These are phyloP conservation scores for Slavum lentiscoides DNA, from an alignment of 2,888 invertebrate species.

Conservation along the genomic window DNA sequence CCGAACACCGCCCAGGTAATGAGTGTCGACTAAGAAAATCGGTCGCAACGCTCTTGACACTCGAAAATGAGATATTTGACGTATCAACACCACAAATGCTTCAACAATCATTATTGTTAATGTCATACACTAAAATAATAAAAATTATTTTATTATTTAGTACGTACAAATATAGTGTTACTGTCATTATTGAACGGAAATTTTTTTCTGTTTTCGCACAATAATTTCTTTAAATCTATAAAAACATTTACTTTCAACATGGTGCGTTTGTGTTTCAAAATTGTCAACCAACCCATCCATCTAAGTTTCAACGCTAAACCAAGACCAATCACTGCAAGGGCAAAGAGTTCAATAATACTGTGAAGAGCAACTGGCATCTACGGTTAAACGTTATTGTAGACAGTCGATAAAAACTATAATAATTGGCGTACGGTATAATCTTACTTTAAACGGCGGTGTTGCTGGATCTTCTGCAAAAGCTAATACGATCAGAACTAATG, in stretches of 20 bases:
- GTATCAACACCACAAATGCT: conserved; percentile 75
- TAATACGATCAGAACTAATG: conserved; percentile 72
- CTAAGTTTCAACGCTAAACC: conserved; percentile 78
- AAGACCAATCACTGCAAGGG: conserved; percentile 74
- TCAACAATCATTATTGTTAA: conserved; percentile 80
- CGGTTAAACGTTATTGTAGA: conserved; percentile 56
- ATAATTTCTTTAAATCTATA: too few relatives aligned
- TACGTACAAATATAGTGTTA: background rate
- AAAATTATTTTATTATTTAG: background rate
- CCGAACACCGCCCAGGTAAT: conserved; percentile 68
- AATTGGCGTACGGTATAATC: conserved; percentile 10
- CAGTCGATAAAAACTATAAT: background rate
- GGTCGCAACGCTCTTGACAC: conserved; percentile 84
- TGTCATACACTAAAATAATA: conserved; percentile 68
- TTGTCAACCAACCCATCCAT: conserved; percentile 85
- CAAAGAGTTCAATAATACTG: conserved; percentile 77
- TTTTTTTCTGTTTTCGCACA: too few relatives aligned
- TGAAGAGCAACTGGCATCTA: conserved; percentile 78
- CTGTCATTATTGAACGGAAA: too few relatives aligned
- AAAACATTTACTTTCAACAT: conserved; percentile 72
- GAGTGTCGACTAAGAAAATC: conserved; percentile 85
- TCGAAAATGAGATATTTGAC: conserved; percentile 83
- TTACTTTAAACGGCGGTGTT: conserved; percentile 71
- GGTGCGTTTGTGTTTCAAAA: conserved; percentile 80
- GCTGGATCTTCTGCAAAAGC: conserved; percentile 83